A percentile compares a stretch with the other conserved stretches of the same genome.
Conservation (phyloP, 2,888 invertebrate species). For the Drosophila formosana region DNA sequence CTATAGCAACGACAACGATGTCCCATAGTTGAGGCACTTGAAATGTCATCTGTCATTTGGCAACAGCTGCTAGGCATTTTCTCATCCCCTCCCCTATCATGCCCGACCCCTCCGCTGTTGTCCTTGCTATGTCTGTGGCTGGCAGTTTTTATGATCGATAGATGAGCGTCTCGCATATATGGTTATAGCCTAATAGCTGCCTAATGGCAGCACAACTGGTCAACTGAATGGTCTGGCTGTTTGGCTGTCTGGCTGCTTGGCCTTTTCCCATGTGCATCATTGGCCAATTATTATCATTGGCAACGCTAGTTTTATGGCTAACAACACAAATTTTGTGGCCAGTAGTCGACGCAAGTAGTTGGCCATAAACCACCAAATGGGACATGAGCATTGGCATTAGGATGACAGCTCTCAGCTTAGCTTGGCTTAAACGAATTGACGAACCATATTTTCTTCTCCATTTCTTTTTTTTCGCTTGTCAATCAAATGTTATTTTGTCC, state of each 20-base stretch:
- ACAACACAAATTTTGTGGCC: constrained; percentile 49
- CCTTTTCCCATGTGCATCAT: constrained; percentile 77
- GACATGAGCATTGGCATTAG: constrained; percentile 48
- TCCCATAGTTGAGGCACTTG: constrained; percentile 50
- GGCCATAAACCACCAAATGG: constrained; percentile 53
- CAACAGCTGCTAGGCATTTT: constrained; percentile 51
- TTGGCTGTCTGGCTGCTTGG: constrained; percentile 42
- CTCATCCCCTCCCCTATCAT: too few species aligned
- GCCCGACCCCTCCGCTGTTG: background rate
- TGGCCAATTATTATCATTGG: constrained; percentile 71
- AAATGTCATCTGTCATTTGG: constrained; percentile 78
- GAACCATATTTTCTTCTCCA: background rate
- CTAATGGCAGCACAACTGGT: constrained; percentile 64
- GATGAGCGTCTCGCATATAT: constrained; percentile 56
- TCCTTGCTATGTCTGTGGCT: constrained; percentile 11
- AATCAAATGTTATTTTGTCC: constrained; percentile 35
- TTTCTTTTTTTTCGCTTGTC: constrained; percentile 30
- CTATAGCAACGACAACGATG: constrained; percentile 58
- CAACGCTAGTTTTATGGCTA: constrained; percentile 35
- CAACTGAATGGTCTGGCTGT: constrained; percentile 24
- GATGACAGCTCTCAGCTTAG: constrained; percentile 14
- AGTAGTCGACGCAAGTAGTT: constrained; percentile 37
- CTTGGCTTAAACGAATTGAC: constrained; percentile 37
- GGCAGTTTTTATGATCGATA: constrained; percentile 65
- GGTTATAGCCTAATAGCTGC: constrained; percentile 73